Evolutionary conservation across 2,888 invertebrate genomes (phyloP).

Genomic region (Nycteola revayana): DNA sequence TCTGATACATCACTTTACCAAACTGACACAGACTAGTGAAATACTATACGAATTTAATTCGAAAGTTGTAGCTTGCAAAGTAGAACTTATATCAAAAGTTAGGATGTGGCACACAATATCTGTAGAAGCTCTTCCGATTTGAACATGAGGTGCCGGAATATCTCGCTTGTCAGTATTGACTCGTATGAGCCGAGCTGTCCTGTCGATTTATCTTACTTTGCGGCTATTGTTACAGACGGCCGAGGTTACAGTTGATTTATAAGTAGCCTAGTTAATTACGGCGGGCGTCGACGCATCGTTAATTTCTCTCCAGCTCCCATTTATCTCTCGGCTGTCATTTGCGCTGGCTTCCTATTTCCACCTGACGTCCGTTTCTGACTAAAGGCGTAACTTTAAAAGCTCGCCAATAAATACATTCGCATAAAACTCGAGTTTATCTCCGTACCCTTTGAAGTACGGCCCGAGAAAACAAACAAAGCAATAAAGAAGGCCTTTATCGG

Average conservation of each 20-base stretch:
- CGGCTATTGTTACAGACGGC: conserved; percentile 68
- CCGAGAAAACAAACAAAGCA: conserved; percentile 81
- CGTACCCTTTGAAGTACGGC: conserved; percentile 76
- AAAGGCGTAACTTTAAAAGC: conserved; percentile 42
- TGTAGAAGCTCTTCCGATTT: conserved; percentile 36
- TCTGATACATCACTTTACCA: conserved; percentile 45
- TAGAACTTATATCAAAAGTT: conserved; percentile 11
- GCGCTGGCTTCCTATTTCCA: conserved; percentile 44
- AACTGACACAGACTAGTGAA: conserved; percentile 49
- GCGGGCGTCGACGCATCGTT: conserved; percentile 62
- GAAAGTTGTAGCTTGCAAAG: conserved; percentile 30
- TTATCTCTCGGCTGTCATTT: conserved; percentile 54
- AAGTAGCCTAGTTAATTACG: conserved; percentile 73
- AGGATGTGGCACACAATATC: conserved; percentile 29
- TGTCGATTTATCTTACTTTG: conserved; percentile 79
- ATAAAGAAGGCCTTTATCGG: conserved; percentile 81
- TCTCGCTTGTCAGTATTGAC: conserved; percentile 69
- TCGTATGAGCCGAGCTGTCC: conserved; percentile 69
- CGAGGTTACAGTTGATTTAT: conserved; percentile 73
- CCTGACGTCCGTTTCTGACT: conserved; percentile 43
- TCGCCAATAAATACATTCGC: conserved; percentile 69
- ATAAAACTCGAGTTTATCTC: conserved; percentile 78
- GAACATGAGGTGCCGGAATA: conserved; percentile 51
- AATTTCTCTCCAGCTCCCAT: conserved; percentile 58
- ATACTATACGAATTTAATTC: conserved; percentile 11